These are phyloP conservation scores for Apogon hyalosoma DNA, from an alignment of 2,797 vertebrate genomes.

Conservation along the genomic window DNA sequence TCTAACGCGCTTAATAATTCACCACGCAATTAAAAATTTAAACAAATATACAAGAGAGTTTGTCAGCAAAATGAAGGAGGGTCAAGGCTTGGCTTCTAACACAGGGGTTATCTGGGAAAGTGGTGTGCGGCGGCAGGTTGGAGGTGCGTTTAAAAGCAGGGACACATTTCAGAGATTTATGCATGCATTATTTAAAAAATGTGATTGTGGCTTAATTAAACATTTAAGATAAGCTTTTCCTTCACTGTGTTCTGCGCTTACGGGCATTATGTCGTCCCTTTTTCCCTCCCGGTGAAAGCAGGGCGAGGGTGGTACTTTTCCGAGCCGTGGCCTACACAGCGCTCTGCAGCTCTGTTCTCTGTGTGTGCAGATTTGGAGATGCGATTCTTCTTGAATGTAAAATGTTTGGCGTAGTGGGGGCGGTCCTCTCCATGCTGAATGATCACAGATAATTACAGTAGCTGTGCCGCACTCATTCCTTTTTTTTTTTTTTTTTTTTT, in stretches of 20 bases:
- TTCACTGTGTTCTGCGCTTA: constrained; percentile 32
- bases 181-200: constrained; percentile 64
- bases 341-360: constrained; percentile 1
- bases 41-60: constrained; percentile 69
- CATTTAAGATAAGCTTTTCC: constrained; percentile 61
- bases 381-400: constrained; percentile 2
- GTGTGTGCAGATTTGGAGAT: constrained; percentile 5
- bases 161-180: constrained; percentile 54
- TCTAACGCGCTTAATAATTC: constrained; percentile 69
- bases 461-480: background rate
- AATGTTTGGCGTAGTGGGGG: constrained; percentile 2
- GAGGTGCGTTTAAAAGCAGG: constrained; percentile 31
- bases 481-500: no score
- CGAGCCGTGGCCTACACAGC: constrained; percentile 3
- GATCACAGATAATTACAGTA: constrained; percentile 15
- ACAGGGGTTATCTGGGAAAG: constrained; percentile 39
- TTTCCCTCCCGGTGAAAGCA: constrained; percentile 18
- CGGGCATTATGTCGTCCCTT: constrained; percentile 24
- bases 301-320: constrained; percentile 6
- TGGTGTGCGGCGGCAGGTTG: constrained; percentile 2
- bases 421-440: constrained; percentile 10
- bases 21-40: constrained; percentile 73
- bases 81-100: constrained; percentile 34
- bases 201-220: constrained; percentile 64
- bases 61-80: constrained; percentile 65